Evolutionary conservation across 2,113 vertebrate genomes (phyloP), one percentile per base, ranked within the genome.

Genomic region (Myotis davidii): DNA sequence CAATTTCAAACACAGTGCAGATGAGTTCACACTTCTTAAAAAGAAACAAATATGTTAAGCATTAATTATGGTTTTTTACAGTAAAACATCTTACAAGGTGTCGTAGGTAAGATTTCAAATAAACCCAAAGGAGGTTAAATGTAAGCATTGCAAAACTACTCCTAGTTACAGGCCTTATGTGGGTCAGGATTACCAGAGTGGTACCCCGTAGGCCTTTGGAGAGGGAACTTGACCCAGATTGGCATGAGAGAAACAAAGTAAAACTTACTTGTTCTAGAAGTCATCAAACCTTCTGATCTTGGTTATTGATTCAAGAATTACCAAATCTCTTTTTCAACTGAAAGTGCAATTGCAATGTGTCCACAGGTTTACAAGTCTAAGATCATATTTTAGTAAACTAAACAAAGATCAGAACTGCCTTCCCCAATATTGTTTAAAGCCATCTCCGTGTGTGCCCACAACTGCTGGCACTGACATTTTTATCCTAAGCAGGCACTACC

Each of bases 61-160:
- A 72, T 85, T n/a, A 70, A 86, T 95, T 83, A 45, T 82, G 73
- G 45, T 16, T 82, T 95, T 95, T 83, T 78, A 94, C 21, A 78
- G 93, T 74, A 76, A 87, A 93, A 91, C 37, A 95, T 77, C 64
- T 96, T 77, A 93, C 37, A 85, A 94, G 45, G 25, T 88, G 27
- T 77, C 65, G 86, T 52, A 95, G 86, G 81, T 91, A 95, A 85
- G 93, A 76, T 96, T 93, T 91, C 72, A 86, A 92, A 77, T 83
- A 89, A 94, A 81, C 73, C 45, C 42, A 76, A 34, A 94, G 87
- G 87, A 95, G 34, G 39, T 70, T 73, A 90, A 74, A n/a, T 61
- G 21, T 52, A 85, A 81, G 59, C 52, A 79, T 39, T 87, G n/a
- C 21, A 88, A 86, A 95, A 78, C n/a, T 48, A 88, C 32, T 89